These are phyloP conservation scores for Holothuria leucospilota DNA, from an alignment of 53 echinoderm and acorn worm species.

Conservation along the genomic window DNA sequence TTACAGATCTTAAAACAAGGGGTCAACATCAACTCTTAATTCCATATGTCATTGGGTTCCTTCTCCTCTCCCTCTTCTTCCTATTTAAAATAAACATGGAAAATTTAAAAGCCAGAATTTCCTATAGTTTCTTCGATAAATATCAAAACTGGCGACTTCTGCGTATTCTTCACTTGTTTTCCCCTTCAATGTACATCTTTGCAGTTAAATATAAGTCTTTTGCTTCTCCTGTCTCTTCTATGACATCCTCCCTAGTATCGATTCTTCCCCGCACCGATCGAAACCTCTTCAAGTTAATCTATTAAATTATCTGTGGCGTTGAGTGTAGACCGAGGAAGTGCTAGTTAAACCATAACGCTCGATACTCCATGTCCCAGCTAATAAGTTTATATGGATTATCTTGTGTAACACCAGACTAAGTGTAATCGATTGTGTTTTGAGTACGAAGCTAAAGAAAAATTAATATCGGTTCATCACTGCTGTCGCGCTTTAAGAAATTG, in stretches of 20 bases:
- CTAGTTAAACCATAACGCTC: slow-evolving; percentile 31
- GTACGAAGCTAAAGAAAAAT: slow-evolving; percentile 12
- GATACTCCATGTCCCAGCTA: slow-evolving; percentile 24
- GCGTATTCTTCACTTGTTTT: too few relatives aligned
- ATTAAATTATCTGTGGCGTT: slow-evolving; percentile 38
- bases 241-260: neutral
- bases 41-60: too few relatives aligned
- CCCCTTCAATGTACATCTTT: too few relatives aligned
- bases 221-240: too few relatives aligned
- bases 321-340: neutral
- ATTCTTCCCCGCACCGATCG: slow-evolving; percentile 18
- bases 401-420: slow-evolving; percentile 24
- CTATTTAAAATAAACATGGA: too few relatives aligned
- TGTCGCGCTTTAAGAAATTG: neutral
- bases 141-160: too few relatives aligned
- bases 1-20: too few relatives aligned
- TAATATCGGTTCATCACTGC: slow-evolving; percentile 5
- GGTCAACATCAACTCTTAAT: too few relatives aligned
- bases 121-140: too few relatives aligned
- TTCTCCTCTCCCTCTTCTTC: too few relatives aligned
- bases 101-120: too few relatives aligned
- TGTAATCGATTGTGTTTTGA: slow-evolving; percentile 9
- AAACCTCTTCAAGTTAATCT: slow-evolving; percentile 23
- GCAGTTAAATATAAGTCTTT: too few relatives aligned
- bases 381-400: slow-evolving; percentile 38